Evolutionary conservation across 2,888 invertebrate species (phyloP).

Genomic region (Leptinotarsa peninsularis): DNA sequence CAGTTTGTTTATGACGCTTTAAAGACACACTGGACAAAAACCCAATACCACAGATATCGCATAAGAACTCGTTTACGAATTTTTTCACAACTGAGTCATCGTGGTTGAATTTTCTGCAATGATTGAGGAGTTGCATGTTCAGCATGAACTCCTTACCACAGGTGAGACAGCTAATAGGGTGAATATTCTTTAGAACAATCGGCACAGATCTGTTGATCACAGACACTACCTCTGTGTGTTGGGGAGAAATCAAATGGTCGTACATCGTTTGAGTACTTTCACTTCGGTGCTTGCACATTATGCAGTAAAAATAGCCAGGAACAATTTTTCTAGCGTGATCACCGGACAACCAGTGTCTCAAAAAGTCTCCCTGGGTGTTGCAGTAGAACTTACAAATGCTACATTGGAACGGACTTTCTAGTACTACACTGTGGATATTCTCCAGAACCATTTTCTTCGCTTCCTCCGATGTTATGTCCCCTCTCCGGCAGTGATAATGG

Average conservation of each 20-base stretch:
- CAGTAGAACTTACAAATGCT: constrained; percentile 86
- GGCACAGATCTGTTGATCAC: constrained; percentile 86
- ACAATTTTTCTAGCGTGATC: constrained; percentile 66
- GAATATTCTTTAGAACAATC: constrained; percentile 78
- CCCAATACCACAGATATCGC: constrained; percentile 70
- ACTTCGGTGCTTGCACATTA: constrained; percentile 79
- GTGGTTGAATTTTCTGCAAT: constrained; percentile 68
- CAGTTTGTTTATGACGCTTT: constrained; percentile 75
- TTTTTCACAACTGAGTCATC: constrained; percentile 44
- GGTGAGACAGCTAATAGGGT: constrained; percentile 73
- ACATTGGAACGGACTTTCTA: constrained; percentile 89
- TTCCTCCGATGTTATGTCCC: constrained; percentile 71
- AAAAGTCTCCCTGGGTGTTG: constrained; percentile 78
- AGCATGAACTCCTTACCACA: constrained; percentile 79
- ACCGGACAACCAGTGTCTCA: constrained; percentile 83
- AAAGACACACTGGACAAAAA: constrained; percentile 70
- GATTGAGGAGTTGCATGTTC: constrained; percentile 79
- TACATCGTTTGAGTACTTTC: constrained; percentile 75
- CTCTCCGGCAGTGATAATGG: constrained; percentile 84
- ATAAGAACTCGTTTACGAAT: constrained; percentile 72
- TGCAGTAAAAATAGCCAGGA: constrained; percentile 77
- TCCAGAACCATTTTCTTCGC: constrained; percentile 74
- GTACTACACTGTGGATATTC: constrained; percentile 82
- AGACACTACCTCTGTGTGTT: constrained; percentile 79
- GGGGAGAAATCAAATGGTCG: constrained; percentile 74